A percentile compares a stretch with the other conserved stretches of the same genome.
These are phyloP conservation scores for Lamellibrachia luymesi DNA, from an alignment of 1,140 invertebrate genomes.

Conservation along the genomic window DNA sequence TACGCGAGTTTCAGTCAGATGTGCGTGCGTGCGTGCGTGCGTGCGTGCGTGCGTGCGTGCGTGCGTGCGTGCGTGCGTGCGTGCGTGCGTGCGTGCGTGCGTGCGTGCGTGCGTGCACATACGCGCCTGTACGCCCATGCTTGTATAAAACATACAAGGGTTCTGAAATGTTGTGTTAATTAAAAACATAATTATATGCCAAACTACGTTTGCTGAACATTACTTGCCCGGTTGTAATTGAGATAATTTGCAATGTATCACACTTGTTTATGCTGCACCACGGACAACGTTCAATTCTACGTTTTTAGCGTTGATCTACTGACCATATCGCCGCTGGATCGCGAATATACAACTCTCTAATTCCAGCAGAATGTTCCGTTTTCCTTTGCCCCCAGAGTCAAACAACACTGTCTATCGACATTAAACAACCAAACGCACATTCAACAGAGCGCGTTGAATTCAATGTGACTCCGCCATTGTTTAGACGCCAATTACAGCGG, in stretches of 20 bases:
- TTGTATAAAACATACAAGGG: no score
- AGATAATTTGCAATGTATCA: neutral
- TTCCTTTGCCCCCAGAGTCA: neutral
- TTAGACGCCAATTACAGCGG: neutral
- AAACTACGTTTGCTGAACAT: neutral
- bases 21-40: conserved; percentile 9
- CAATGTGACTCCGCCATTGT: neutral
- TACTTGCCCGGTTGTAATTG: neutral
- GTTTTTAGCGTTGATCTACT: no score
- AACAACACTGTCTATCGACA: neutral
- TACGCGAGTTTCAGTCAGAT: neutral
- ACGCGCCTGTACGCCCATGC: no score
- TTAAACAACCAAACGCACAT: neutral
- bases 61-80: conserved; percentile 11
- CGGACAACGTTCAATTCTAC: neutral
- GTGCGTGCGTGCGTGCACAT: conserved; percentile 4
- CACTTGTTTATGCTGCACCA: neutral
- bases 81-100: conserved; percentile 6
- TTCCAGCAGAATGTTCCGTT: neutral
- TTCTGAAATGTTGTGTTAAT: no score
- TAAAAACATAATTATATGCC: no score
- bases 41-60: neutral
- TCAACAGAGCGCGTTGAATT: neutral
- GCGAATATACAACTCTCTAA: neutral
- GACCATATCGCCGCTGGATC: neutral